phyloP scores from a whole-genome alignment of 2,888 invertebrate genomes.

The Gibbula magus region DNA sequence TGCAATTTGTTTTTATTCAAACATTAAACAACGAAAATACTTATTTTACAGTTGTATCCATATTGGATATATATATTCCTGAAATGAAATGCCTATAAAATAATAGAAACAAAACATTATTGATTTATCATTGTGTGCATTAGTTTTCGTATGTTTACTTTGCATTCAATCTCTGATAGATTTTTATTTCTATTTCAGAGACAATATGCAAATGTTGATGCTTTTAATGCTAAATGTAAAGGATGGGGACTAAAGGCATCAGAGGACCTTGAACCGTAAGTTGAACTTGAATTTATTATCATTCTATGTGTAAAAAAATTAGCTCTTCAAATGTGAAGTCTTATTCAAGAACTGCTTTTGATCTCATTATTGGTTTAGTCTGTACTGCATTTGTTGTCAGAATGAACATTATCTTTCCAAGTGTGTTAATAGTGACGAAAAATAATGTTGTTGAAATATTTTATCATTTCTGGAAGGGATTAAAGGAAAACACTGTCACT shows the following conservation, averaged over 20 bases:
- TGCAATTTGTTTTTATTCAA: too few species aligned
- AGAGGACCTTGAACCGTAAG: slow-evolving; percentile 81
- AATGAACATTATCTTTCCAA: too few species aligned
- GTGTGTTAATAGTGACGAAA: too few species aligned
- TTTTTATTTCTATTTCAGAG: slow-evolving; percentile 72
- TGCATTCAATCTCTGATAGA: not conserved
- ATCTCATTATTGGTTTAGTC: not conserved
- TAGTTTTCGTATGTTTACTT: not conserved
- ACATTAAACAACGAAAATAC: too few species aligned
- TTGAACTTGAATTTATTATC: slow-evolving; percentile 42
- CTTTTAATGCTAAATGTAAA: slow-evolving; percentile 86
- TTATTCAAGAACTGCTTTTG: not conserved
- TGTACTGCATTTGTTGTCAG: not conserved
- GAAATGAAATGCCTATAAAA: too few species aligned
- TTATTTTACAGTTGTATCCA: too few species aligned
- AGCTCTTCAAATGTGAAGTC: not conserved
- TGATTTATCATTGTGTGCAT: not conserved
- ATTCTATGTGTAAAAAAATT: not conserved
- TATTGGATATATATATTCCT: too few species aligned
- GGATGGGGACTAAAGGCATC: slow-evolving; percentile 93
- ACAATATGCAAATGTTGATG: slow-evolving; percentile 88
- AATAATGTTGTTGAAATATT: not conserved
- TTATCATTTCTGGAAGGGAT: too few species aligned
- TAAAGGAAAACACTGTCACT: too few species aligned
- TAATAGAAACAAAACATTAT: too few species aligned